Conservation (phyloP, 2,797 vertebrate genomes). For the Hippoglossus hippoglossus region DNA sequence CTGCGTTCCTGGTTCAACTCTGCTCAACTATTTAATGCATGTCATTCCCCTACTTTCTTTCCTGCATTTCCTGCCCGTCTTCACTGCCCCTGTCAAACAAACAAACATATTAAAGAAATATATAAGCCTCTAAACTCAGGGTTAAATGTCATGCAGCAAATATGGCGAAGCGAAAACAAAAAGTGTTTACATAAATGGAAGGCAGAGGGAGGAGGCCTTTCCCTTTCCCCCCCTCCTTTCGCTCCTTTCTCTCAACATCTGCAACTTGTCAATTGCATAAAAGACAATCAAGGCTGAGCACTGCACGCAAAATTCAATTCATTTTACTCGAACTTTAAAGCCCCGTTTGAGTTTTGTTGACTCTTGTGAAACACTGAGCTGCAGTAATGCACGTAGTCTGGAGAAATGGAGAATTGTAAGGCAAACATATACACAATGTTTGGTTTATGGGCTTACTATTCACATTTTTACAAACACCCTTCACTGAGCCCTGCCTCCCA, state of each 20-base stretch:
- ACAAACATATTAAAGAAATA: background rate
- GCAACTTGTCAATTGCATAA: slow-evolving; percentile 14
- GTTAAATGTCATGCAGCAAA: slow-evolving; percentile 12
- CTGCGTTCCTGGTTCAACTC: background rate
- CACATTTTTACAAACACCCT: slow-evolving; percentile 5
- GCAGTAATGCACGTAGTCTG: slow-evolving; percentile 25
- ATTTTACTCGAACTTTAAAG: slow-evolving; percentile 26
- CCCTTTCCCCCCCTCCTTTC: background rate
- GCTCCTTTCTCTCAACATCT: slow-evolving; percentile 18
- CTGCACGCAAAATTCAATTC: slow-evolving; percentile 6
- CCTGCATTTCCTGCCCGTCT: background rate
- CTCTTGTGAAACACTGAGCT: slow-evolving; percentile 50
- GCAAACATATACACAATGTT: slow-evolving; percentile 8
- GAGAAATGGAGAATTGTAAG: slow-evolving; percentile 21
- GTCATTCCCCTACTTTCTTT: background rate
- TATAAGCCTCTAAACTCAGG: slow-evolving; percentile 13
- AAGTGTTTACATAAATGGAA: slow-evolving; percentile 28
- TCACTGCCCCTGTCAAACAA: background rate
- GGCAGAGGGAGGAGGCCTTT: background rate
- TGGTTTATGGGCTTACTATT: slow-evolving; percentile 17
- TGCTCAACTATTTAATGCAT: background rate
- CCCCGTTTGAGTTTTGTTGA: slow-evolving; percentile 6
- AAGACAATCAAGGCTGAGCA: slow-evolving; percentile 15
- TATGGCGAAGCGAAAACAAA: slow-evolving; percentile 18
- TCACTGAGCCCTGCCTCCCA: background rate